Conservation (phyloP, 2,113 vertebrate genomes). For the Chionodraco myersi region DNA sequence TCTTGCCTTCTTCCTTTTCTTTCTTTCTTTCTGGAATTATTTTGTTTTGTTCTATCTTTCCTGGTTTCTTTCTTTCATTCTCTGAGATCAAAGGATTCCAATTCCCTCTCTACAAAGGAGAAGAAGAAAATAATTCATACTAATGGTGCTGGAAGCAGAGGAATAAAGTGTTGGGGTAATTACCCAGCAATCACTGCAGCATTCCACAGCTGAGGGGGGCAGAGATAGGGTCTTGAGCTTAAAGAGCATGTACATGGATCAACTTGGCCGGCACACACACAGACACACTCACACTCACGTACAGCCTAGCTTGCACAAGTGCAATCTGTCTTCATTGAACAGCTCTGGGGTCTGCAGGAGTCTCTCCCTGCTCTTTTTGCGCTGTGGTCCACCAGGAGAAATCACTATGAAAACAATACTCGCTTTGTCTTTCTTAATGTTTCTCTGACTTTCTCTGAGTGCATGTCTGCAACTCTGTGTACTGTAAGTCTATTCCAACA, state of each 20-base stretch:
- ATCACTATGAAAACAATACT: slow-evolving; percentile 59
- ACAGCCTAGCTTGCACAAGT: slow-evolving; percentile 39
- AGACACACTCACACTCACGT: slow-evolving; percentile 49
- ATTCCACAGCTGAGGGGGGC: slow-evolving; percentile 75
- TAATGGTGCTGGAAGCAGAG: slow-evolving; percentile 72
- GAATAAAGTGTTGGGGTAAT: slow-evolving; percentile 57
- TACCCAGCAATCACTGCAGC: slow-evolving; percentile 79
- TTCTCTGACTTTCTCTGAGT: slow-evolving; percentile 1
- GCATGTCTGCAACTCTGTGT: slow-evolving; percentile 18
- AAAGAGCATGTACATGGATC: slow-evolving; percentile 74
- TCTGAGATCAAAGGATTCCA: slow-evolving; percentile 64
- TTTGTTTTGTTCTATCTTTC: slow-evolving; percentile 3
- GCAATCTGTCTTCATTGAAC: slow-evolving; percentile 64
- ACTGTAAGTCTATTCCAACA: neutral
- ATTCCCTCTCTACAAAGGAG: slow-evolving; percentile 44
- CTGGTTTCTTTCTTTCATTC: slow-evolving; percentile 13
- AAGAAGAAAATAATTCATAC: slow-evolving; percentile 69
- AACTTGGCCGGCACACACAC: slow-evolving; percentile 64
- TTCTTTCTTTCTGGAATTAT: neutral
- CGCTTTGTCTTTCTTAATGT: slow-evolving; percentile 28
- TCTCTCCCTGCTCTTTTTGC: slow-evolving; percentile 51
- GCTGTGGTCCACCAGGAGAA: slow-evolving; percentile 46
- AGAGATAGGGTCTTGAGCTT: slow-evolving; percentile 76
- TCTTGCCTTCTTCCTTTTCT: slow-evolving; percentile 3
- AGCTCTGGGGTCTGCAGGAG: slow-evolving; percentile 42